Percentiles rank a stretch among this genome's conserved stretches.
These are phyloP conservation scores for Malthinus flaveolus DNA, from an alignment of 2,888 invertebrate species.

Conservation along the genomic window DNA sequence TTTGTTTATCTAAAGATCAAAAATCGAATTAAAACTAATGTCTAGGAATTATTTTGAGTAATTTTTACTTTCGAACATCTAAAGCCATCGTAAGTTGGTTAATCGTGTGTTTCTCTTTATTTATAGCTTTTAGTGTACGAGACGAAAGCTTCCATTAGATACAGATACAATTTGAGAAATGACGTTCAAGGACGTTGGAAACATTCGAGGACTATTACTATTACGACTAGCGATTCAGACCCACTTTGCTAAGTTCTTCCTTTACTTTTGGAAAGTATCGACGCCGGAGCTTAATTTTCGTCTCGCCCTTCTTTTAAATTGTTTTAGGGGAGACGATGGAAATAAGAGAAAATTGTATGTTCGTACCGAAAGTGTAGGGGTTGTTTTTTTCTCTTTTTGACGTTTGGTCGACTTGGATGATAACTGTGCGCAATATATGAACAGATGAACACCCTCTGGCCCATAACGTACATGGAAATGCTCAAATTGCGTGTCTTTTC, in stretches of 20 bases:
- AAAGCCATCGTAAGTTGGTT: slow-evolving; percentile 9
- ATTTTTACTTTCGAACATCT: not conserved
- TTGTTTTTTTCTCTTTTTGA: slow-evolving; percentile 37
- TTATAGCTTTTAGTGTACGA: slow-evolving; percentile 42
- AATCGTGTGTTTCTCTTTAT: slow-evolving; percentile 34
- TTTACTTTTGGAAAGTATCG: slow-evolving; percentile 9
- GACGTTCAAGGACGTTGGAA: slow-evolving; percentile 41
- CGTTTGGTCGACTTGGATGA: slow-evolving; percentile 38
- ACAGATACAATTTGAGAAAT: slow-evolving; percentile 39
- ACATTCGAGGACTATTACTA: slow-evolving; percentile 42
- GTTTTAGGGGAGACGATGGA: slow-evolving; percentile 3
- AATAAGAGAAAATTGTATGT: not conserved
- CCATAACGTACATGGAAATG: slow-evolving; percentile 46
- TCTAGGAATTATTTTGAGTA: no score
- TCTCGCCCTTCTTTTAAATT: slow-evolving; percentile 13
- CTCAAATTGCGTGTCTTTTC: slow-evolving; percentile 46
- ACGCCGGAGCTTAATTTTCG: slow-evolving; percentile 5
- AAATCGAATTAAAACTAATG: no score
- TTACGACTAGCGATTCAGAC: slow-evolving; percentile 47
- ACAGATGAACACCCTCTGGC: slow-evolving; percentile 42
- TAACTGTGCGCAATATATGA: slow-evolving; percentile 39
- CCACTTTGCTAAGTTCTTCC: slow-evolving; percentile 25
- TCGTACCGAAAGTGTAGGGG: slow-evolving; percentile 30
- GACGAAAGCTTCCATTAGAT: slow-evolving; percentile 46
- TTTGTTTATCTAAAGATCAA: no score